Evolutionary conservation across 2,888 invertebrate genomes (phyloP).

Genomic region (Ochlodes sylvanus): DNA sequence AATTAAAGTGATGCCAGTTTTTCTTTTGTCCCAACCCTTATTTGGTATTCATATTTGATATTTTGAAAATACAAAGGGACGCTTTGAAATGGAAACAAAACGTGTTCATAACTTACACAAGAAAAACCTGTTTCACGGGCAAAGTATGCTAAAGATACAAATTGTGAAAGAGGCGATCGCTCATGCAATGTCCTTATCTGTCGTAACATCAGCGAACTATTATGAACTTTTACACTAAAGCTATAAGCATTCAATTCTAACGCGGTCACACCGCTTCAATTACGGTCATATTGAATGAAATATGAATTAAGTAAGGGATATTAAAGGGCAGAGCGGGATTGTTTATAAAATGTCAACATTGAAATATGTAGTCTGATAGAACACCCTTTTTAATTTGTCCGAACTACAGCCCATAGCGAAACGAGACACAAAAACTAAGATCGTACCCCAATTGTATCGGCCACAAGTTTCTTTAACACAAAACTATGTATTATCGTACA

Average conservation of each 20-base stretch:
- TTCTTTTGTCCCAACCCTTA: slow-evolving; percentile 84
- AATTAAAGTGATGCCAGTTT: slow-evolving; percentile 83
- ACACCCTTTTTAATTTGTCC: slow-evolving; percentile 84
- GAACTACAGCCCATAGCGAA: slow-evolving; percentile 77
- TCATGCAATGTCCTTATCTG: slow-evolving; percentile 73
- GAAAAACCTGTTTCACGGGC: slow-evolving; percentile 81
- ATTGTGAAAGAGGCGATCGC: slow-evolving; percentile 84
- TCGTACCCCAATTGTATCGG: slow-evolving; percentile 56
- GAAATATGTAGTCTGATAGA: slow-evolving; percentile 75
- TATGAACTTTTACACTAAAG: slow-evolving; percentile 62
- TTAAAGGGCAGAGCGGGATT: slow-evolving; percentile 81
- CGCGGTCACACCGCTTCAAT: slow-evolving; percentile 73
- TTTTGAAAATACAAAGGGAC: slow-evolving; percentile 82
- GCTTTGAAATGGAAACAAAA: slow-evolving; percentile 76
- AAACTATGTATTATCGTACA: slow-evolving; percentile 68
- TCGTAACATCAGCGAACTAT: slow-evolving; percentile 55
- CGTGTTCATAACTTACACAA: slow-evolving; percentile 66
- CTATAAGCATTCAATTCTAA: slow-evolving; percentile 70
- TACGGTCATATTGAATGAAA: slow-evolving; percentile 84
- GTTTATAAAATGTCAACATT: slow-evolving; percentile 81
- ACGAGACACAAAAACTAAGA: slow-evolving; percentile 62
- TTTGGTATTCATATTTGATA: slow-evolving; percentile 85
- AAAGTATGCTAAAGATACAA: slow-evolving; percentile 82
- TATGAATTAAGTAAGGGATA: slow-evolving; percentile 84
- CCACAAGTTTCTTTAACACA: slow-evolving; percentile 59